phyloP scores from a whole-genome alignment of 1,140 invertebrate genomes.

The Megathymus violae region DNA sequence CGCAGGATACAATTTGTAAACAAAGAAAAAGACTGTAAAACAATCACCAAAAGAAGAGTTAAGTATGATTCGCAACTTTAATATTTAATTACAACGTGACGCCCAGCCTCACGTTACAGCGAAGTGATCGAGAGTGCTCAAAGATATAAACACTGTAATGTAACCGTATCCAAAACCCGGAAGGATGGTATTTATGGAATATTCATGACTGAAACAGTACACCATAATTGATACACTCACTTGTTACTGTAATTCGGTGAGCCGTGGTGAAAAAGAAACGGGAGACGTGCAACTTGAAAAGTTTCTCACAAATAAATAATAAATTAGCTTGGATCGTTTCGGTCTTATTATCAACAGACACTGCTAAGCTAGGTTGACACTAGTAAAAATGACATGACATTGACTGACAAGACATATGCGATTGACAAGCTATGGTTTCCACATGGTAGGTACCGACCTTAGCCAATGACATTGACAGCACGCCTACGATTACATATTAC shows the following conservation, averaged over 20 bases:
- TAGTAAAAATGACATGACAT: slow-evolving; percentile 21
- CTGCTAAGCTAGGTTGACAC: slow-evolving; percentile 49
- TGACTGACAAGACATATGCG: too few relatives aligned
- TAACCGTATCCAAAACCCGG: slow-evolving; percentile 64
- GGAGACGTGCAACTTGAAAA: slow-evolving; percentile 68
- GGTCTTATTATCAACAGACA: slow-evolving; percentile 74
- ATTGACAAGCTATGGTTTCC: too few relatives aligned
- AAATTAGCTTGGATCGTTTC: slow-evolving; percentile 78
- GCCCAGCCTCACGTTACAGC: slow-evolving; percentile 33
- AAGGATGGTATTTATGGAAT: slow-evolving; percentile 64
- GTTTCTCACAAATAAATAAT: slow-evolving; percentile 78
- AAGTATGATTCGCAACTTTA: slow-evolving; percentile 42
- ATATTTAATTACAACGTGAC: slow-evolving; percentile 32
- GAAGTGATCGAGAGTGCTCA: slow-evolving; percentile 10
- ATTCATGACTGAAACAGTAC: slow-evolving; percentile 69
- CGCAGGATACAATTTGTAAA: slow-evolving; percentile 75
- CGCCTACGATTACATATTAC: slow-evolving; percentile 49
- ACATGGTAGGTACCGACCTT: too few relatives aligned
- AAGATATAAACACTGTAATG: slow-evolving; percentile 65
- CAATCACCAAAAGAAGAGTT: slow-evolving; percentile 42
- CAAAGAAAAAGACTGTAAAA: slow-evolving; percentile 63
- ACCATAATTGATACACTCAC: slow-evolving; percentile 59
- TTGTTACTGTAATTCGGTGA: slow-evolving; percentile 57
- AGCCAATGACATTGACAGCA: slow-evolving; percentile 49
- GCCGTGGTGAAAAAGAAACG: slow-evolving; percentile 46